Evolutionary conservation across 1,140 invertebrate species (phyloP).

Genomic region (Asbolus verrucosus): DNA sequence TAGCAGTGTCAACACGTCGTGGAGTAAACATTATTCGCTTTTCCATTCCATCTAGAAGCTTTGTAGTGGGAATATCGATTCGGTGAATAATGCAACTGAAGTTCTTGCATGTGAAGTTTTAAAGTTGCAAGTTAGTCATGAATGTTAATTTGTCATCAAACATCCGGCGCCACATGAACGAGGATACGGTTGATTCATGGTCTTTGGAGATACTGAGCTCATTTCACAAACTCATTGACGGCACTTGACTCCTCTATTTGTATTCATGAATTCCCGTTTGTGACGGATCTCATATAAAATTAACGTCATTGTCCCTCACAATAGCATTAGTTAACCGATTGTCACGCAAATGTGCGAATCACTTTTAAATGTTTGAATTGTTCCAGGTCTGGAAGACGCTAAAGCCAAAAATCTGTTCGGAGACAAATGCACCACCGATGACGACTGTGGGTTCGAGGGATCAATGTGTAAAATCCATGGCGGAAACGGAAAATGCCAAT

Average conservation of each 20-base stretch:
- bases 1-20: no score
- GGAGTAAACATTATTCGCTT: no score
- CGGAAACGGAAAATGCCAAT: slow-evolving; percentile 72
- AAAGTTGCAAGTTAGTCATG: not conserved
- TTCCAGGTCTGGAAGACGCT: slow-evolving; percentile 46
- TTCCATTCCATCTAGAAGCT: no score
- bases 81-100: no score
- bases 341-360: not conserved
- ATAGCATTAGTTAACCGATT: slow-evolving; percentile 12
- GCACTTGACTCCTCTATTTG: slow-evolving; percentile 31
- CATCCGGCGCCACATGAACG: not conserved
- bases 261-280: slow-evolving; percentile 38
- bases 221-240: slow-evolving; percentile 12
- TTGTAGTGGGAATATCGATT: not conserved
- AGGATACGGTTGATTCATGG: slow-evolving; percentile 18
- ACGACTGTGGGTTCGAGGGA: slow-evolving; percentile 79
- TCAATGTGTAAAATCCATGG: slow-evolving; percentile 77
- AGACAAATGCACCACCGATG: slow-evolving; percentile 75
- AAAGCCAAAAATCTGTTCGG: slow-evolving; percentile 75
- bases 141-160: slow-evolving; percentile 35
- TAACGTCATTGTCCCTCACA: slow-evolving; percentile 19
- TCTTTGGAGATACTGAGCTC: slow-evolving; percentile 28
- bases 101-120: not conserved
- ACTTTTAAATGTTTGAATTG: slow-evolving; percentile 9
- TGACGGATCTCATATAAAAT: slow-evolving; percentile 36